These are phyloP conservation scores for Pandemis cinnamomeana DNA, from an alignment of 2,888 invertebrate genomes.

Conservation along the genomic window DNA sequence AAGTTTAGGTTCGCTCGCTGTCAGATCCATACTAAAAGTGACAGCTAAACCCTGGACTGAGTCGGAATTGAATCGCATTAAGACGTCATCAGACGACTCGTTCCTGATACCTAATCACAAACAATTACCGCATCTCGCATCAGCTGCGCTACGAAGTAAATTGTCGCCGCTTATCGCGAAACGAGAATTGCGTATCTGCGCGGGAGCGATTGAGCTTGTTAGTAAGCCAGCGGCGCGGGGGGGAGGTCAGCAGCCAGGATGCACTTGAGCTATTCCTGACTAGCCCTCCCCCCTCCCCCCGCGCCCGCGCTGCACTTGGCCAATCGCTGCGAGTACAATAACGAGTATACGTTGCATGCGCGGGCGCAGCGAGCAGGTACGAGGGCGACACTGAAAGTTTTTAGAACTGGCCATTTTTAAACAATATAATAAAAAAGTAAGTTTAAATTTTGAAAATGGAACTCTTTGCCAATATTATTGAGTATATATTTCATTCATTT, in stretches of 20 bases:
- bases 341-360: not conserved
- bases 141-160: too few relatives aligned
- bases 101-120: not conserved
- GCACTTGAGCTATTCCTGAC: slow-evolving; percentile 7
- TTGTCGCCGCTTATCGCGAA: not conserved
- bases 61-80: too few relatives aligned
- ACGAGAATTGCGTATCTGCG: not conserved
- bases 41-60: too few relatives aligned
- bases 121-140: not conserved
- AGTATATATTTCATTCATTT: too few relatives aligned
- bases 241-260: not conserved
- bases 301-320: too few relatives aligned
- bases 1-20: too few relatives aligned
- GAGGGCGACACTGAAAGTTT: too few relatives aligned
- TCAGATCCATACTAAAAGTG: too few relatives aligned
- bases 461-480: too few relatives aligned
- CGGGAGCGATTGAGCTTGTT: not conserved
- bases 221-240: not conserved
- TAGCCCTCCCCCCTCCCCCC: not conserved
- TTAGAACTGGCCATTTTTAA: too few relatives aligned
- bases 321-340: not conserved
- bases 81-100: not conserved
- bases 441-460: too few relatives aligned
- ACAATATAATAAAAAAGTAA: too few relatives aligned
- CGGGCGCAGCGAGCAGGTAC: not conserved